Evolutionary conservation across 2,113 vertebrate species (phyloP).

Genomic region (Nothocercus julius): DNA sequence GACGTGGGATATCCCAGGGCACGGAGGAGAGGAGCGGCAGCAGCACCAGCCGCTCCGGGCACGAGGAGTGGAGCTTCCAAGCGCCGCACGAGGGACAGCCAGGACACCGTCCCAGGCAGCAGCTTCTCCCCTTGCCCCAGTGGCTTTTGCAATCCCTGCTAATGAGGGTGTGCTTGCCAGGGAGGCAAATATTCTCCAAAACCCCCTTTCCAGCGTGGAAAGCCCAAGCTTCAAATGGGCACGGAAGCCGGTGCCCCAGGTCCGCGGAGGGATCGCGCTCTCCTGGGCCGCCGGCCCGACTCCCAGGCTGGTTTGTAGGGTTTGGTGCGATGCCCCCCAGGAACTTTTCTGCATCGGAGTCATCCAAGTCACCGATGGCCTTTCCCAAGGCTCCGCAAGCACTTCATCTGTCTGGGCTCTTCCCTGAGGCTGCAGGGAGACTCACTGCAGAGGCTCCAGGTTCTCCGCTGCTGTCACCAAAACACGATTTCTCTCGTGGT

Average conservation of each 20-base stretch:
- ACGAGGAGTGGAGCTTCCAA: too few relatives aligned
- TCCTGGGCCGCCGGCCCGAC: not conserved
- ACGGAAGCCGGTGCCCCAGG: rapidly evolving
- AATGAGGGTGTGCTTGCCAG: too few relatives aligned
- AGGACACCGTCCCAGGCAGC: not conserved
- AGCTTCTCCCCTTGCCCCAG: not conserved
- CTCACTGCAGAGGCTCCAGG: too few relatives aligned
- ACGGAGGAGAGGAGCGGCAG: not conserved
- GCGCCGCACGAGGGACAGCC: too few relatives aligned
- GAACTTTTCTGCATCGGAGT: not conserved
- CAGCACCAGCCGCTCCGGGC: too few relatives aligned
- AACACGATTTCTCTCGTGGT: too few relatives aligned
- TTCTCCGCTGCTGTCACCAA: not conserved
- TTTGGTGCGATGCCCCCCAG: rapidly evolving
- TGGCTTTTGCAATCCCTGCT: too few relatives aligned
- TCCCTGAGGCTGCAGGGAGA: not conserved
- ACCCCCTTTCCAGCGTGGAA: rapidly evolving
- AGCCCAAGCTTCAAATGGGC: rapidly evolving
- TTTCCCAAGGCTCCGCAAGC: rapidly evolving
- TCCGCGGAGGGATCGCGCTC: rapidly evolving
- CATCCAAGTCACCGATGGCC: rapidly evolving
- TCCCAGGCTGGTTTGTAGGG: not conserved
- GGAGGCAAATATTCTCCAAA: not conserved
- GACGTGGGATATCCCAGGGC: not conserved
- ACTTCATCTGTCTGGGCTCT: rapidly evolving